Base-by-base conservation (phyloP, 2,888 invertebrate genomes). In the Polietes domitor region DNA sequence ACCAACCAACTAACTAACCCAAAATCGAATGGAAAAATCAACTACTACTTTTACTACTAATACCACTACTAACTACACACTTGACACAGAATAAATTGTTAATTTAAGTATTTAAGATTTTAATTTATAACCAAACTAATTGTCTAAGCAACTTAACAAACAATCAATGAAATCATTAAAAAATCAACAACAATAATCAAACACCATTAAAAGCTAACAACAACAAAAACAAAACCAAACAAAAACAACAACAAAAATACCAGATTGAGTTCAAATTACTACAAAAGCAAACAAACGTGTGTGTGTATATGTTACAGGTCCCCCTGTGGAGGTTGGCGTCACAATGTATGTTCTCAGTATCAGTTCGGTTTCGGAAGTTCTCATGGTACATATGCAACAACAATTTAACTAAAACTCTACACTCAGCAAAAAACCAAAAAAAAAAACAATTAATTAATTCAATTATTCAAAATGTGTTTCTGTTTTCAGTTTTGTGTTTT, bases 291-390 rank as follows among this genome's bases (percentile, higher is more conserved):
- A 90, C 89, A 90, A 91, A 86, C 88, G 88, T 90, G 91, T 90
- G 90, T 90, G 91, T 91, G 88, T 90, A 90, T 92, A 91, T 92
- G 92, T 96, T 97, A 93, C 96, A 98, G 98, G 97, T 96, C 96
- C 96, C 93, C 97, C 98, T 93, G 98, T 98, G 94, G 97, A 97
- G 94, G 98, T 98, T 93, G 97, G 98, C 93, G 97, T 98, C 94
- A 98, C 98, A 94, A 97, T 98, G 96, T 98, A 97, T 95, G 98
- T 98, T 94, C 96, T 98, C 94, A 97, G 97, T 94, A 98, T 98
- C 96, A 97, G 97, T 95, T 97, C 98, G 93, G 97, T 98, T 94
- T 98, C 98, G 94, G 98, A 98, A 96, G 98, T 98, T 94, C 96
- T 97, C 95, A 98, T 98, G 98, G 98, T 98, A 96, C 94, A 94